These are phyloP conservation scores for Serilophus lunatus DNA, from an alignment of 2,113 vertebrate species.

Conservation along the genomic window DNA sequence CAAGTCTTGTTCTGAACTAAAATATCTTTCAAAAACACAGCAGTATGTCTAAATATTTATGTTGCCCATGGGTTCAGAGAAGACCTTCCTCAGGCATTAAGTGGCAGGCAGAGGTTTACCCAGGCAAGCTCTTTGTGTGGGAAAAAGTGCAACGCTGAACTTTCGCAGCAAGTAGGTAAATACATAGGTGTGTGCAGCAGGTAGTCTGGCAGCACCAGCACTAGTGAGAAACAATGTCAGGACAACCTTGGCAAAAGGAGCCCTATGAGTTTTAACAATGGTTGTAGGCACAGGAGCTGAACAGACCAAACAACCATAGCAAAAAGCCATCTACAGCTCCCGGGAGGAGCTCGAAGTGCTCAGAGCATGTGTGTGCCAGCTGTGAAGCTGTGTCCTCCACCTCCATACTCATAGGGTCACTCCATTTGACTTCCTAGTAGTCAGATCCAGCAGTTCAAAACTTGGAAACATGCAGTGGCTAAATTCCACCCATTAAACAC, in stretches of 20 bases:
- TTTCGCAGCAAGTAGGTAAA: not conserved
- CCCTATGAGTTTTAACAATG: not conserved
- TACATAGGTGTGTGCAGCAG: not conserved
- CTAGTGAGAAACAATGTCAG: not conserved
- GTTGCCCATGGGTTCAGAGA: not conserved
- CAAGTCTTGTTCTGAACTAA: not conserved
- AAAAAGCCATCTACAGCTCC: not conserved
- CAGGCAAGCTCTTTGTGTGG: not conserved
- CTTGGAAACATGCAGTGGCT: not conserved
- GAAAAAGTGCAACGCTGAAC: not conserved
- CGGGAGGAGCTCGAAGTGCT: rapidly evolving
- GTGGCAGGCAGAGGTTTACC: not conserved
- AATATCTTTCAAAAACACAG: not conserved
- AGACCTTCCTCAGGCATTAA: not conserved
- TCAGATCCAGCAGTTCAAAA: not conserved
- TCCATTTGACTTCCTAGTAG: not conserved
- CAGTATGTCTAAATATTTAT: not conserved
- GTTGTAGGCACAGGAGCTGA: not conserved
- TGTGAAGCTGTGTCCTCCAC: not conserved
- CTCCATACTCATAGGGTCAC: not conserved
- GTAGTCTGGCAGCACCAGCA: not conserved
- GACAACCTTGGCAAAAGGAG: conserved; percentile 2
- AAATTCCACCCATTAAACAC: not conserved
- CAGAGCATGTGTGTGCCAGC: rapidly evolving
- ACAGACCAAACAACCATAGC: not conserved